A percentile compares a stretch with the other conserved stretches of the same genome.
These are phyloP conservation scores for Tragulus kanchil DNA, from an alignment of 2,113 vertebrate genomes.

Conservation along the genomic window DNA sequence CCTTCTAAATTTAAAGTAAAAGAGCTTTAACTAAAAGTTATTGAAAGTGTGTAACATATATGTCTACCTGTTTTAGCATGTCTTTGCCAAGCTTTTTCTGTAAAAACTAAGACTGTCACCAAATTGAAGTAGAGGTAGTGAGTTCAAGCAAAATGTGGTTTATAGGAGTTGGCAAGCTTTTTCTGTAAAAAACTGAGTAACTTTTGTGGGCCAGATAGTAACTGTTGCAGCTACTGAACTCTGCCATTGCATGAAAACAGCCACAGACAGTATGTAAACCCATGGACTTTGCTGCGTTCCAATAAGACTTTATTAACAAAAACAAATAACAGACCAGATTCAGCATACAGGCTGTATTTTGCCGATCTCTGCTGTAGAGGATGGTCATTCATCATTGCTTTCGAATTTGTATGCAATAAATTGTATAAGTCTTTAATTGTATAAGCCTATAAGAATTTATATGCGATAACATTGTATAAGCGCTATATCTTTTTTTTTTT, in stretches of 20 bases:
- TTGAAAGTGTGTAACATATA: neutral
- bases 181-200: neutral
- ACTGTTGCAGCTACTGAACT: neutral
- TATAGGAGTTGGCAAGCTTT: neutral
- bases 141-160: neutral
- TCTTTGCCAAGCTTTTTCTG: too few relatives aligned
- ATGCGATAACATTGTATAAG: too few relatives aligned
- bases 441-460: too few relatives aligned
- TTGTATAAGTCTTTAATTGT: too few relatives aligned
- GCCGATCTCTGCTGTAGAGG: neutral
- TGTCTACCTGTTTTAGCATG: constrained; percentile 6
- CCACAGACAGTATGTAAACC: neutral
- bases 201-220: neutral
- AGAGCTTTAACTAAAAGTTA: neutral
- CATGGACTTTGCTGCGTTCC: neutral
- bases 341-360: neutral
- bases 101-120: too few relatives aligned
- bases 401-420: constrained; percentile 26
- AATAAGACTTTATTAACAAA: constrained; percentile 28
- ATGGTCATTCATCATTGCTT: neutral
- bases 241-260: neutral
- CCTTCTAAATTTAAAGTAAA: constrained; percentile 55
- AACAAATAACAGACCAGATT: neutral
- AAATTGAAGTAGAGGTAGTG: neutral
- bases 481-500: too few relatives aligned